A percentile compares a stretch with the other conserved stretches of the same genome.
These are phyloP conservation scores for Myrmophylax atrothorax DNA, from an alignment of 2,113 vertebrate genomes.

Conservation along the genomic window DNA sequence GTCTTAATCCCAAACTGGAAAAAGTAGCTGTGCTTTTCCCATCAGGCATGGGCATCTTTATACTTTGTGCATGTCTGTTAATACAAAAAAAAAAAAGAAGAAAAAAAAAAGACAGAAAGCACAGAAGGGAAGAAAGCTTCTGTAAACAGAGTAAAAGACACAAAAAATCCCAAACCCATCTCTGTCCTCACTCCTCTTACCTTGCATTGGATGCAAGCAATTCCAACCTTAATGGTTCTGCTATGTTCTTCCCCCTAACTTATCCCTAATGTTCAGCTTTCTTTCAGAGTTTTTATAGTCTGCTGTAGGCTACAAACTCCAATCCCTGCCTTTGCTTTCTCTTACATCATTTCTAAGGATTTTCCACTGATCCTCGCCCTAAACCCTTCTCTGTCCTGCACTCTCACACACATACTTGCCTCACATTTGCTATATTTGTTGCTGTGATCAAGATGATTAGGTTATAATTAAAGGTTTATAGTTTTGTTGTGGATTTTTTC, in stretches of 20 bases:
- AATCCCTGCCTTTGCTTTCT: conserved; percentile 78
- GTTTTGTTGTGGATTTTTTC: neutral
- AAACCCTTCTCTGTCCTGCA: conserved; percentile 59
- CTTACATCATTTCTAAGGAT: conserved; percentile 85
- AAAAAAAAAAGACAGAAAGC: neutral
- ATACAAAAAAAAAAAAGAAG: neutral
- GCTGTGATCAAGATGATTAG: conserved; percentile 49
- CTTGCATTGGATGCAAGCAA: conserved; percentile 61
- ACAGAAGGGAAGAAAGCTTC: neutral
- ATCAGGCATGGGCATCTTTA: neutral
- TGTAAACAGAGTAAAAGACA: neutral
- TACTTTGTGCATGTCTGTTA: neutral
- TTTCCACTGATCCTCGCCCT: conserved; percentile 80
- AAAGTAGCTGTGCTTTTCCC: neutral
- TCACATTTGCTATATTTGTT: conserved; percentile 41
- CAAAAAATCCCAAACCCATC: neutral
- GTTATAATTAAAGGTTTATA: neutral
- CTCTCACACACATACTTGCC: neutral
- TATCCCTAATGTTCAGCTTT: conserved; percentile 37
- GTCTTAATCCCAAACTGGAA: neutral
- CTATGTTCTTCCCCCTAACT: conserved; percentile 27
- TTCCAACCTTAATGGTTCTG: conserved; percentile 36
- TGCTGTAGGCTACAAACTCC: conserved; percentile 59
- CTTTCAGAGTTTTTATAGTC: conserved; percentile 66
- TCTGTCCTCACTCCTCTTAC: conserved; percentile 66